Evolutionary conservation across 2,888 invertebrate species (phyloP), one percentile per base, ranked within the genome.

Genomic region (Luperina testacea): DNA sequence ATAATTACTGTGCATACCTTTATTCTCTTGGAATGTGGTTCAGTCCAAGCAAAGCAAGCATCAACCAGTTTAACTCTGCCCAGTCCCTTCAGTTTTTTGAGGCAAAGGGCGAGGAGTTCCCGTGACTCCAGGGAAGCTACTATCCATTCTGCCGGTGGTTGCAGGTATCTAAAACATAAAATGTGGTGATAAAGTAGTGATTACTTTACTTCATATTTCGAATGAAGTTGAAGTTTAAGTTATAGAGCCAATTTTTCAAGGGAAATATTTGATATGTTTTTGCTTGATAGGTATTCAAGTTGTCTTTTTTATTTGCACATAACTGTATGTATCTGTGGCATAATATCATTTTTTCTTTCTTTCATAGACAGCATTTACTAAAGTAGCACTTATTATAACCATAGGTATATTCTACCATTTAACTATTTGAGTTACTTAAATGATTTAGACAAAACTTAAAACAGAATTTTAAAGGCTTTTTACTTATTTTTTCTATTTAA

Each of bases 41-140:
- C 99, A 17, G 99, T 99, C 99, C 99, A 99, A 7, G 99, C 98
- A 97, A 99, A 99, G 0, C 98, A 98, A 64, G 99, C 99, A 97
- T 99, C 99, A 76, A 99, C 97, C 27, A 99, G 97, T 92, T 99
- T 98, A 0, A 99, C 98, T 92, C 98, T 97, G 91, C 98, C 98
- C 13, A 99, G 96, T 0, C 99, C 99, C 94, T 98, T 99, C 45
- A 99, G 94, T 92, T 98, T 98, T 93, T 99, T 99, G 73, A 99
- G 97, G 90, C 99, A 99, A 1, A 99, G 94, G 0, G 98, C 97
- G 2, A 99, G 96, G 3, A 99, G 97, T 94, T 99, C 99, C 38
- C 98, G 97, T 0, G 99, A 99, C 95, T 99, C 99, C n/a, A 99
- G 95, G 0, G 98, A 97, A 87, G 98, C 98, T 9, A 97, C 97